phyloP scores from a whole-genome alignment of 2,797 vertebrate genomes.

The Lerista edwardsae region DNA sequence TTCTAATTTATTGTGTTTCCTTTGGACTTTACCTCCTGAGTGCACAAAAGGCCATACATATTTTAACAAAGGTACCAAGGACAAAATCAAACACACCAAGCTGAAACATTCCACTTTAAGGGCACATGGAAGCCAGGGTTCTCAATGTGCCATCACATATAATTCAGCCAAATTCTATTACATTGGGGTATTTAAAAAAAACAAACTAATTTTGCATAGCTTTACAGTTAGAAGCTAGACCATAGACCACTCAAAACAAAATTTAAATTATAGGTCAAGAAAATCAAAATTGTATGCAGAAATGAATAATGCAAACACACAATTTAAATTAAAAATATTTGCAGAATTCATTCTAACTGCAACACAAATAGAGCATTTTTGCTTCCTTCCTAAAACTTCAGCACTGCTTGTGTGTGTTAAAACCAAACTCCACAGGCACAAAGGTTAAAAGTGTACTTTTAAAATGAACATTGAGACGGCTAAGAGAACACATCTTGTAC shows the following conservation, averaged over 20 bases:
- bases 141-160: neutral
- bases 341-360: neutral
- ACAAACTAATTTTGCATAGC: too few species aligned
- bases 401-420: neutral
- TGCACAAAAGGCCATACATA: neutral
- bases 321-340: neutral
- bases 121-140: neutral
- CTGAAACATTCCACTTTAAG: neutral
- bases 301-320: neutral
- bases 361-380: neutral
- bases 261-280: neutral
- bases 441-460: neutral
- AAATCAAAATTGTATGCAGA: neutral
- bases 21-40: conserved; percentile 18
- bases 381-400: neutral
- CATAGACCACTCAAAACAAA: neutral
- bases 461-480: neutral
- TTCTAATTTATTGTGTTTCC: neutral
- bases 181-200: neutral
- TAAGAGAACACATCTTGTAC: neutral
- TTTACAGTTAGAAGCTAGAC: neutral
- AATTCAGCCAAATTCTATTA: neutral
- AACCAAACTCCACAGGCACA: neutral
- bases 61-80: conserved; percentile 10
- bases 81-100: neutral